Base-by-base conservation (phyloP, 1,140 invertebrate species). In the Drosophila bifasciata region DNA sequence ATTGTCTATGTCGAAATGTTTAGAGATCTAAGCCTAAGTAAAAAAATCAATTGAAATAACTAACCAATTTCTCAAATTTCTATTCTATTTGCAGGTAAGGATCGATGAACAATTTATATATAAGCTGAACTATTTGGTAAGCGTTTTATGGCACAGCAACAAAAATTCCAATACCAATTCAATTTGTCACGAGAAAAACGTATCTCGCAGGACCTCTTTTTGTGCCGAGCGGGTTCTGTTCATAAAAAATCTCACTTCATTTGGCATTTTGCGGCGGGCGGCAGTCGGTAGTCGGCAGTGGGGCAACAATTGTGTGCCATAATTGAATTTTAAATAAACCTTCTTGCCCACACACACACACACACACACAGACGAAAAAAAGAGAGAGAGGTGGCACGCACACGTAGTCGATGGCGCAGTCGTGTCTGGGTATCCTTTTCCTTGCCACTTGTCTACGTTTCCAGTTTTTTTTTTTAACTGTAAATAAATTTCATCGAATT, bases 241-340 rank as follows among this genome's bases (percentile, higher is more conserved):
- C 15, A 43, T 36, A 32, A 48, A 53, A 50, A 25, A 43, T 46
- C 66, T 46, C 58, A 41, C 48, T 66, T 71, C 43, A 61, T 62
- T 76, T 77, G 66, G 23, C 59, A 44, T 41, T 66, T 36, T 36
- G 32, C 32, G 32, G 11, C 11, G 32, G 11, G 62, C 23, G 61
- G 63, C 48, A 52, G 64, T 45, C 64, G 55, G n/a, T n/a, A n/a
- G n/a, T n/a, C n/a, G 23, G 25, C 6, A 17, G 15, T 0, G 9
- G 16, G 48, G 15, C 59, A 40, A 50, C 75, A 79, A 67, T 71
- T 73, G 69, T 75, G 28, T 52, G 50, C 60, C 68, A 86, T 90
- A 91, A 91, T 91, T 91, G 89, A 91, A 91, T 91, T 90, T 91
- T 90, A 91, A 91, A 91, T 91, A 91, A 91, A 89, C 78, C 74